Percentiles rank a stretch among this genome's conserved stretches.
These are phyloP conservation scores for Neodontobutis hainanensis DNA, from an alignment of 2,113 vertebrate species.

Conservation along the genomic window DNA sequence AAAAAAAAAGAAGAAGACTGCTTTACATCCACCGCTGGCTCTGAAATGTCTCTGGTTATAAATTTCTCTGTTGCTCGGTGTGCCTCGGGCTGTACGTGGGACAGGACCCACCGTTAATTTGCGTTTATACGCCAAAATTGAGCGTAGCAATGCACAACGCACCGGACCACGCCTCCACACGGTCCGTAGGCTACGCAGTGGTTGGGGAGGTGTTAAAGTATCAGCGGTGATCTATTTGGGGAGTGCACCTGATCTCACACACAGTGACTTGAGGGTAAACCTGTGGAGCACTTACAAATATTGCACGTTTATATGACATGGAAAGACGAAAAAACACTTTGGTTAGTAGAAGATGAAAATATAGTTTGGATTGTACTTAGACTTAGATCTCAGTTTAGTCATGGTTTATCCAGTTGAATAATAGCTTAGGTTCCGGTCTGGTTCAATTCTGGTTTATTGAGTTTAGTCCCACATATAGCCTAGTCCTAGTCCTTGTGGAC, in stretches of 20 bases:
- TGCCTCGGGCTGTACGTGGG: slow-evolving; percentile 30
- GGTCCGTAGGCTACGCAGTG: neutral
- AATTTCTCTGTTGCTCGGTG: slow-evolving; percentile 58
- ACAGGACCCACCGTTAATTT: slow-evolving; percentile 50
- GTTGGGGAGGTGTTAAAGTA: neutral
- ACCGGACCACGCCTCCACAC: slow-evolving; percentile 65
- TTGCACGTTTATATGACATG: slow-evolving; percentile 10
- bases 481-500: too few species aligned
- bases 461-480: too few species aligned
- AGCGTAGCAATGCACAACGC: slow-evolving; percentile 60
- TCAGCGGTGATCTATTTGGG: slow-evolving; percentile 35
- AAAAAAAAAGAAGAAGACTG: too few species aligned
- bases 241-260: slow-evolving; percentile 34
- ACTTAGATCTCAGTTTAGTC: too few species aligned
- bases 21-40: neutral
- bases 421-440: too few species aligned
- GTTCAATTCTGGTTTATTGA: too few species aligned
- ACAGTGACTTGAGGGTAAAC: slow-evolving; percentile 51
- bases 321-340: too few species aligned
- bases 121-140: slow-evolving; percentile 76
- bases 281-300: slow-evolving; percentile 18
- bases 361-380: too few species aligned
- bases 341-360: too few species aligned
- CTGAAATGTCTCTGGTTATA: slow-evolving; percentile 24
- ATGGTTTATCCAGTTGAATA: too few species aligned